Evolutionary conservation across 2,797 vertebrate species (phyloP).

Genomic region (Tragopan temminckii): DNA sequence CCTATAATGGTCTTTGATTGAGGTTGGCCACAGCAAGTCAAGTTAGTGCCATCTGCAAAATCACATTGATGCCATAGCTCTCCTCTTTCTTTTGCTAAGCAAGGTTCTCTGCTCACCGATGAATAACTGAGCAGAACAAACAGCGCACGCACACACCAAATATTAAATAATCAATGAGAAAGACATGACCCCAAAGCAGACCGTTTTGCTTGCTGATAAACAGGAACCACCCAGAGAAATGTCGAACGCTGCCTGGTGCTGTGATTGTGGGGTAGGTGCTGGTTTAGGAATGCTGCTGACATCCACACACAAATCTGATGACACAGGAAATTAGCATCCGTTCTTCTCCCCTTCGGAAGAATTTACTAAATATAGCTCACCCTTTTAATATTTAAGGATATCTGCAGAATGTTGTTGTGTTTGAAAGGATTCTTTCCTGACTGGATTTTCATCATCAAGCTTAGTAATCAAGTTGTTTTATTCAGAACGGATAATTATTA

Average conservation of each 20-base stretch:
- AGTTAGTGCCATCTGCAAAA: background rate
- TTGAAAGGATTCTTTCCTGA: constrained; percentile 56
- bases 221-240: constrained; percentile 1
- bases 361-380: constrained; percentile 54
- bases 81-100: background rate
- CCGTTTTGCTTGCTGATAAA: background rate
- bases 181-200: background rate
- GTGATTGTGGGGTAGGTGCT: background rate
- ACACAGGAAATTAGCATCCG: constrained; percentile 47
- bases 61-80: background rate
- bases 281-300: constrained; percentile 62
- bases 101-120: background rate
- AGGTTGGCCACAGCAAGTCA: fast-evolving
- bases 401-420: constrained; percentile 61
- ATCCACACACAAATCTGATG: constrained; percentile 39
- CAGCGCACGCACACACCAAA: fast-evolving
- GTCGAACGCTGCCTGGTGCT: background rate
- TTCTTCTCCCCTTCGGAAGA: constrained; percentile 1
- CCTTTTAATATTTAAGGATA: constrained; percentile 62
- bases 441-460: constrained; percentile 66
- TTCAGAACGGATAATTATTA: constrained; percentile 66
- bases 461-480: constrained; percentile 65
- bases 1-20: background rate
- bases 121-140: background rate
- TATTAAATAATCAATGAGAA: background rate